Percentiles rank a stretch among this genome's conserved stretches.
phyloP scores from a whole-genome alignment of 2,113 vertebrate genomes.

The Hippocampus abdominalis region DNA sequence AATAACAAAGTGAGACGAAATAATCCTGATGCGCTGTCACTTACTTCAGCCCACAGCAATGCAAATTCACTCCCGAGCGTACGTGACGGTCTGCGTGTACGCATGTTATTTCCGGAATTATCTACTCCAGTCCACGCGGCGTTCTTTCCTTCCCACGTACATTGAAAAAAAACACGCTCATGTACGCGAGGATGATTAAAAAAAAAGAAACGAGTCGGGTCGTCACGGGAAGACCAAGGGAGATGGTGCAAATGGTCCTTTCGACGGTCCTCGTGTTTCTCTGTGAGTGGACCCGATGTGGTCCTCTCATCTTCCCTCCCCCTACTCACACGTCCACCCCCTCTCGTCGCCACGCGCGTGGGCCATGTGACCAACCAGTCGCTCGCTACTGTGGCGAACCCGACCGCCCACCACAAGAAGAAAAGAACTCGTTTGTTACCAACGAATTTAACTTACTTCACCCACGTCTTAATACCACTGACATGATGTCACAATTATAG shows the following conservation, averaged over 20 bases:
- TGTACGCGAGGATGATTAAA: background rate
- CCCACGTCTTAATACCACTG: too few species aligned
- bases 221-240: slow-evolving; percentile 1
- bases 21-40: slow-evolving; percentile 32
- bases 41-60: slow-evolving; percentile 44
- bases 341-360: slow-evolving; percentile 50
- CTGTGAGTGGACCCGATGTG: background rate
- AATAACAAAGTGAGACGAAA: background rate
- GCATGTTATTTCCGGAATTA: slow-evolving; percentile 68
- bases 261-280: slow-evolving; percentile 5
- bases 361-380: slow-evolving; percentile 27
- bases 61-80: slow-evolving; percentile 56
- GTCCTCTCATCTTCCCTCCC: background rate
- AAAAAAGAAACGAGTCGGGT: background rate
- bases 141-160: background rate
- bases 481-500: background rate
- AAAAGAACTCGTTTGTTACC: background rate
- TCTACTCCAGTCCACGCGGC: slow-evolving; percentile 43
- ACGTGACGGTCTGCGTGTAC: slow-evolving; percentile 68
- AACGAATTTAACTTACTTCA: background rate
- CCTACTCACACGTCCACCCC: slow-evolving; percentile 24
- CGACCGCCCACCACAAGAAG: background rate
- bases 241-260: background rate
- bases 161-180: background rate
- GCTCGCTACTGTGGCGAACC: slow-evolving; percentile 1